Evolutionary conservation across 2,113 vertebrate species (phyloP).

Genomic region (Mormyrus lacerda): DNA sequence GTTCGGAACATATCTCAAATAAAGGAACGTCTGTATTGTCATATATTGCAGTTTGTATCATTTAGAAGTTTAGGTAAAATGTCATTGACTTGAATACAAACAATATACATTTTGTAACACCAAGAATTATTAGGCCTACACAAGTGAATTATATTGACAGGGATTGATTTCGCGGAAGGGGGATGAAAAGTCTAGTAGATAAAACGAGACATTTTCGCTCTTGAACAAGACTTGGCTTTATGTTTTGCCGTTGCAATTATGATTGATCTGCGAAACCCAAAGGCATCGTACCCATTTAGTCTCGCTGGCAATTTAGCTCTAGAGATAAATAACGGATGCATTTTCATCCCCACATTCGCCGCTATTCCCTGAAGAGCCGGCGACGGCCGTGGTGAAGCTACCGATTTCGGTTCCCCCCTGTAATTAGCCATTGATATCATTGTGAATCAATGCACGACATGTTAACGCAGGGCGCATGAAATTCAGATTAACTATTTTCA

Average conservation of each 20-base stretch:
- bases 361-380: constrained; percentile 22
- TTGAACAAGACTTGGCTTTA: background rate
- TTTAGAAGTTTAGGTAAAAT: background rate
- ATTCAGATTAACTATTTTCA: constrained; percentile 36
- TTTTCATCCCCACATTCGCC: constrained; percentile 27
- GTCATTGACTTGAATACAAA: background rate
- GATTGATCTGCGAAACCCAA: constrained; percentile 40
- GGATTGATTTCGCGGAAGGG: background rate
- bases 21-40: background rate
- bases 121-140: background rate
- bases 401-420: constrained; percentile 35
- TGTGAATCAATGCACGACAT: constrained; percentile 24
- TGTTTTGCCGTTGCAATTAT: constrained; percentile 7
- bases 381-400: constrained; percentile 25
- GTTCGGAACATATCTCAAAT: too few relatives aligned
- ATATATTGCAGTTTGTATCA: background rate
- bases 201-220: background rate
- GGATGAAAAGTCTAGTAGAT: background rate
- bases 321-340: constrained; percentile 27
- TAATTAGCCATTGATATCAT: constrained; percentile 32
- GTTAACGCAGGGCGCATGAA: constrained; percentile 12
- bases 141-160: background rate
- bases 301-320: constrained; percentile 28
- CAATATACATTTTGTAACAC: background rate
- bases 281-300: constrained; percentile 33